These are phyloP conservation scores for Meda fulgida DNA, from an alignment of 2,797 vertebrate genomes.

Conservation along the genomic window DNA sequence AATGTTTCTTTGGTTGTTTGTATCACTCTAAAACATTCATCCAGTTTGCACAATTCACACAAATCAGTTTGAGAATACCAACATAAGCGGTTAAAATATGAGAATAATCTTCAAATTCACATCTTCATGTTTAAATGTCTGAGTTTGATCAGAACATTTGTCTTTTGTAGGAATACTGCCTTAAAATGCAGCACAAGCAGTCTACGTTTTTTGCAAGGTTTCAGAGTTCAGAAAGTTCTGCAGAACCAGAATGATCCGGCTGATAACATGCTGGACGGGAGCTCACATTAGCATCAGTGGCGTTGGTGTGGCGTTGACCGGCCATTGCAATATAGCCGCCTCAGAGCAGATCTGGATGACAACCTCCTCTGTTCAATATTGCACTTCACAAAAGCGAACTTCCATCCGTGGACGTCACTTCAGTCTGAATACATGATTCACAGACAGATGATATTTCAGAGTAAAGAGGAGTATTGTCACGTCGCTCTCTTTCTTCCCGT, in stretches of 20 bases:
- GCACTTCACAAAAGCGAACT: constrained; percentile 48
- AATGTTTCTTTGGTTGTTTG: too few relatives aligned
- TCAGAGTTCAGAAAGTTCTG: neutral
- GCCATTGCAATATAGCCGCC: constrained; percentile 11
- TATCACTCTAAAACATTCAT: neutral
- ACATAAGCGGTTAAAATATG: neutral
- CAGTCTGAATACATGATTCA: constrained; percentile 58
- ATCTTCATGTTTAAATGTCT: neutral
- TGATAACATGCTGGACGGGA: constrained; percentile 38
- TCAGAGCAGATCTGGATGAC: constrained; percentile 25
- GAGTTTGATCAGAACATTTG: neutral
- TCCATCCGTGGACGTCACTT: constrained; percentile 41
- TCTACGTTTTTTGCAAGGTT: neutral
- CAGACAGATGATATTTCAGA: constrained; percentile 65
- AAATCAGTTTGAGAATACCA: neutral
- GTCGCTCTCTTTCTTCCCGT: constrained; percentile 52
- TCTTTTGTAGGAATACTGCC: neutral
- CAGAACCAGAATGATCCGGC: constrained; percentile 16
- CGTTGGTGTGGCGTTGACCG: constrained; percentile 10
- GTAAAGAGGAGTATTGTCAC: constrained; percentile 69
- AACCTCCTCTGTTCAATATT: constrained; percentile 37
- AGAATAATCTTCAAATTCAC: neutral
- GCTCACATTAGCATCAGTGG: constrained; percentile 24
- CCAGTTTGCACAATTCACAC: neutral
- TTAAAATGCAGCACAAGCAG: neutral